These are phyloP conservation scores for Clostera curtula DNA, from an alignment of 2,888 invertebrate species.

Conservation along the genomic window DNA sequence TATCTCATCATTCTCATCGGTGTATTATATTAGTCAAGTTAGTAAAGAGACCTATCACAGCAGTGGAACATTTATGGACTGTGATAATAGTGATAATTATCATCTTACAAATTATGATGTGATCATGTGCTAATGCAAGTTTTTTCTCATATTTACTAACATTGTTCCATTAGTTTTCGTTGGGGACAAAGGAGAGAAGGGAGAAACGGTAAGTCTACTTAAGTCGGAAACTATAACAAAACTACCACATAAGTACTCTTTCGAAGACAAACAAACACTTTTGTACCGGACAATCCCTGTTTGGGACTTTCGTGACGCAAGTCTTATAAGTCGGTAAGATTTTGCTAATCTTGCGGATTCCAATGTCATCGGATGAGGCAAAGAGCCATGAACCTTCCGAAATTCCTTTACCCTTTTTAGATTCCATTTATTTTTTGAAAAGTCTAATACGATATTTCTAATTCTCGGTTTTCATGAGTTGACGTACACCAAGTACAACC, in stretches of 20 bases:
- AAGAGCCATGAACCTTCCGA: conserved; percentile 15
- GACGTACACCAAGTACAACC: too few relatives aligned
- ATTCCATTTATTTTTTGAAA: too few relatives aligned
- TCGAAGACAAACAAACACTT: conserved; percentile 23
- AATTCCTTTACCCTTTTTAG: too few relatives aligned
- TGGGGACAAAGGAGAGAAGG: conserved; percentile 44
- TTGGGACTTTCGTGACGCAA: conserved; percentile 17
- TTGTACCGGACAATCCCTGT: conserved; percentile 20
- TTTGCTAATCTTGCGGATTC: conserved; percentile 26
- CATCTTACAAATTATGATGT: too few relatives aligned
- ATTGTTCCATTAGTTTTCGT: conserved; percentile 34
- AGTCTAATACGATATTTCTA: too few relatives aligned
- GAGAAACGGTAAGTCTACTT: conserved; percentile 39
- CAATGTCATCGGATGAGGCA: conserved; percentile 24
- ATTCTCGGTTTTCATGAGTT: too few relatives aligned
- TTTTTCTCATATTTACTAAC: conserved; percentile 8
- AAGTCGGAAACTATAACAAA: conserved; percentile 9
- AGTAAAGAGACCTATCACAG: too few relatives aligned
- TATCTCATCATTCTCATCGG: too few relatives aligned
- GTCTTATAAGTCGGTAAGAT: conserved; percentile 24
- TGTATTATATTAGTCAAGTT: too few relatives aligned
- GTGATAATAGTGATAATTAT: too few relatives aligned
- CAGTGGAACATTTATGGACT: too few relatives aligned
- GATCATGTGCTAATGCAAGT: conserved; percentile 4
- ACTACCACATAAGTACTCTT: conserved; percentile 17